These are phyloP conservation scores for Drosophila micromelanica DNA, from an alignment of 1,140 invertebrate genomes.

Conservation along the genomic window DNA sequence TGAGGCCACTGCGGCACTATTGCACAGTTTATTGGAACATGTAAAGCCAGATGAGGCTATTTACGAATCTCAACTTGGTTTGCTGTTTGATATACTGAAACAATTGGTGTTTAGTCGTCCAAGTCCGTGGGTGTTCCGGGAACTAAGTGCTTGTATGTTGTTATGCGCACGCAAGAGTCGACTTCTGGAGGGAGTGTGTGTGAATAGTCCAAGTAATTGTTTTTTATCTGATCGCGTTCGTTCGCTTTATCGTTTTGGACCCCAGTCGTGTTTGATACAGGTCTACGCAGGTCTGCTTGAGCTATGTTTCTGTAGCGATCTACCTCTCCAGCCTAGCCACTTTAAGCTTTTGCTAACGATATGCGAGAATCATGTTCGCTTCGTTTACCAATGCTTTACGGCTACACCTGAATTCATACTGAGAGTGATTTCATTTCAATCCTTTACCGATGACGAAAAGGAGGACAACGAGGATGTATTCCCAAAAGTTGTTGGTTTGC, in stretches of 20 bases:
- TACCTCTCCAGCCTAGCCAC: conserved; percentile 37
- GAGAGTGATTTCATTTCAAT: conserved; percentile 54
- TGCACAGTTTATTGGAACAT: conserved; percentile 51
- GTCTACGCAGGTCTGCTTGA: conserved; percentile 75
- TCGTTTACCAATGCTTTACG: conserved; percentile 69
- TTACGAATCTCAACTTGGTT: conserved; percentile 6
- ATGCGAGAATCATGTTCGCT: conserved; percentile 69
- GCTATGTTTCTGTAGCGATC: conserved; percentile 59
- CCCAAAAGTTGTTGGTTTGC: background rate
- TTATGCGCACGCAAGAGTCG: conserved; percentile 33
- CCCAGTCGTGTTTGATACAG: conserved; percentile 71
- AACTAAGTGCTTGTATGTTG: conserved; percentile 63
- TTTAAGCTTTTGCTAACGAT: conserved; percentile 60
- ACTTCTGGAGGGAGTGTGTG: conserved; percentile 55
- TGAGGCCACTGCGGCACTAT: conserved; percentile 55
- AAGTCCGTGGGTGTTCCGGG: conserved; percentile 67
- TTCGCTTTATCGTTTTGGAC: conserved; percentile 65
- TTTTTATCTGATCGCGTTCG: conserved; percentile 71
- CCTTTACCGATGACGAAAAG: conserved; percentile 58
- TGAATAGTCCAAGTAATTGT: conserved; percentile 49
- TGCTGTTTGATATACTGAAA: conserved; percentile 63
- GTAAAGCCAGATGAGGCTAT: background rate
- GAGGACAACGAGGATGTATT: conserved; percentile 3
- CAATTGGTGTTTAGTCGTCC: conserved; percentile 70
- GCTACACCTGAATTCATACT: conserved; percentile 66